These are phyloP conservation scores for Gracilinanus agilis DNA, from an alignment of 2,113 vertebrate species.

Conservation along the genomic window DNA sequence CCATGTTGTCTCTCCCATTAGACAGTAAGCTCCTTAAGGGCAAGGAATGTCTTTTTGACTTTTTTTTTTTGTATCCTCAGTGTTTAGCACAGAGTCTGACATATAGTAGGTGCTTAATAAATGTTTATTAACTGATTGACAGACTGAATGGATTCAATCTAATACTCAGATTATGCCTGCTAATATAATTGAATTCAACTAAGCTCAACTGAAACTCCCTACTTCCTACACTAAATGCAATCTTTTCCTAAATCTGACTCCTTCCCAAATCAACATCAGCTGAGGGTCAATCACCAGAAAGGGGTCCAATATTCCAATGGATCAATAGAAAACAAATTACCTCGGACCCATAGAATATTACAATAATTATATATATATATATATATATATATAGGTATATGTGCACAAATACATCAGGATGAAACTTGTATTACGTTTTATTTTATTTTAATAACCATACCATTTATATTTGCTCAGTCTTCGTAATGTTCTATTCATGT, in stretches of 20 bases:
- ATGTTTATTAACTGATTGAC: background rate
- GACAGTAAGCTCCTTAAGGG: background rate
- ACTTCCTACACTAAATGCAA: too few species aligned
- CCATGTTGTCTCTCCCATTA: background rate
- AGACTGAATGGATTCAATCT: background rate
- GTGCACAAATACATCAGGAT: background rate
- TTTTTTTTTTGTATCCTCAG: background rate
- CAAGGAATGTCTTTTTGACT: background rate
- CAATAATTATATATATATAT: too few species aligned
- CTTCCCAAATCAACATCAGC: too few species aligned
- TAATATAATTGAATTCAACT: too few species aligned
- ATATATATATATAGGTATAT: too few species aligned
- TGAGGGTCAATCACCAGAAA: too few species aligned
- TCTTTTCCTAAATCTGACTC: too few species aligned
- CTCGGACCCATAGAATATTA: too few species aligned
- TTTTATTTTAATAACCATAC: background rate
- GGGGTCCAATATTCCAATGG: too few species aligned
- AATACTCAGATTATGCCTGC: too few species aligned
- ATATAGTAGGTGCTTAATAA: background rate
- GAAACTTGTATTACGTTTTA: conserved; percentile 26
- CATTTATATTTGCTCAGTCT: background rate
- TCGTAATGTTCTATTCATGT: background rate
- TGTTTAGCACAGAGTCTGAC: background rate
- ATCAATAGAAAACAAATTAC: too few species aligned
- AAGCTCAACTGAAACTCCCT: too few species aligned